Conservation (phyloP, 2,888 invertebrate species). For the Perizoma flavofasciatum region DNA sequence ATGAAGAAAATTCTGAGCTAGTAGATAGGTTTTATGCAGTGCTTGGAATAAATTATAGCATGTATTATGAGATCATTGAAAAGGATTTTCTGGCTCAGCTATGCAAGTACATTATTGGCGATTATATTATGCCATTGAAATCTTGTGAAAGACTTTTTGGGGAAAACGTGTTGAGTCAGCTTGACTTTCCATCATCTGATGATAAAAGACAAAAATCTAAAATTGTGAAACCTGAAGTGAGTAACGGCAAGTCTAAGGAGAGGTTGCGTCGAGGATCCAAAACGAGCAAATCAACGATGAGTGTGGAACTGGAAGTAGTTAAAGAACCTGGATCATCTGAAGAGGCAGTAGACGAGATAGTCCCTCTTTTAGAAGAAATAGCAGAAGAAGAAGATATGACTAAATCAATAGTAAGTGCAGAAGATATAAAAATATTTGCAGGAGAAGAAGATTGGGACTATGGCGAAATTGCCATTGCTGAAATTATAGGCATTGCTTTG, state of each 20-base stretch:
- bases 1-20: conserved; percentile 71
- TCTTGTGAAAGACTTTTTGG: conserved; percentile 70
- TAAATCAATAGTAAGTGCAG: conserved; percentile 42
- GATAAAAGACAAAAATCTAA: conserved; percentile 67
- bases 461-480: conserved; percentile 65
- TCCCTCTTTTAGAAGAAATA: conserved; percentile 44
- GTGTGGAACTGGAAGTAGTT: conserved; percentile 52
- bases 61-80: conserved; percentile 84
- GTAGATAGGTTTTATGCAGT: conserved; percentile 84
- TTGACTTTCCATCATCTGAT: conserved; percentile 65
- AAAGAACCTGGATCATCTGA: conserved; percentile 53
- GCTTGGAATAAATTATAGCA: conserved; percentile 82
- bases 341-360: conserved; percentile 42
- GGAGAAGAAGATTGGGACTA: conserved; percentile 79
- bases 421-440: conserved; percentile 58
- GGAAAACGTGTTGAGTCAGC: conserved; percentile 57
- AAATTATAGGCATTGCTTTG: conserved; percentile 62
- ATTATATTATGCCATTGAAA: conserved; percentile 60
- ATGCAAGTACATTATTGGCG: conserved; percentile 76
- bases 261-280: conserved; percentile 57
- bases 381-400: conserved; percentile 44
- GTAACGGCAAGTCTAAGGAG: conserved; percentile 58
- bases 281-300: conserved; percentile 52
- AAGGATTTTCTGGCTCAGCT: conserved; percentile 78
- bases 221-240: conserved; percentile 64